Base-by-base conservation (phyloP, 2,797 vertebrate genomes). In the Numenius phaeopus region DNA sequence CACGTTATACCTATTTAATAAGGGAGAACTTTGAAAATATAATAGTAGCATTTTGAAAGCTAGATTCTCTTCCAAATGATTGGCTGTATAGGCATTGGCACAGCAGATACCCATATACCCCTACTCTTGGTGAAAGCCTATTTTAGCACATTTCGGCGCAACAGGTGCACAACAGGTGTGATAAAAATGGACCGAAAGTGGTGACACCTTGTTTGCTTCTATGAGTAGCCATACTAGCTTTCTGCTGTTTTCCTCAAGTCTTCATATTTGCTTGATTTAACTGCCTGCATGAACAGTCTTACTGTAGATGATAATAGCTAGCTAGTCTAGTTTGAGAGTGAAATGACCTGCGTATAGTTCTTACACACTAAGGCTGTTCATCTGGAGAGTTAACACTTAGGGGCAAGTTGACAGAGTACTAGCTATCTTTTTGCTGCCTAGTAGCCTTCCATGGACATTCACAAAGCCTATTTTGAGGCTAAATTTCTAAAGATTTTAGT, bases 81-180 rank as follows among this genome's bases (percentile, higher is more conserved):
- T 86, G 46, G 2, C 22, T 3, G 0, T 32, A 9, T 10, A 30
- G 40, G 22, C 21, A 23, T 47, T 84, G 81, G 32, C 2, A 20
- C 42, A 69, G n/a, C 17, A 29, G 9, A 8, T 54, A 14, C 1
- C 7, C 5, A 3, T 24, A 14, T 7, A 37, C 6, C 3, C 13
- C 14, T 61, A 11, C 21, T 57, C 7, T 47, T 42, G 10, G 5
- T 23, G 20, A 37, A 27, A 58, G 7, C 27, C 27, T 72, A 1
- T 65, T 78, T 42, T 52, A 32, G 17, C 34, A 37, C 34, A 37
- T 37, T 37, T 37, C 34, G 34, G 34, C 34, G 34, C 34, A 37
- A 37, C 34, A 37, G 34, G 34, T 37, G 18, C 23, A 8, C 15
- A 75, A 39, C 15, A 8, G 7, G 1, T 72, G 20, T 61, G 13